These are phyloP conservation scores for Bacillus rossius DNA, from an alignment of 1,140 invertebrate species.

Conservation along the genomic window DNA sequence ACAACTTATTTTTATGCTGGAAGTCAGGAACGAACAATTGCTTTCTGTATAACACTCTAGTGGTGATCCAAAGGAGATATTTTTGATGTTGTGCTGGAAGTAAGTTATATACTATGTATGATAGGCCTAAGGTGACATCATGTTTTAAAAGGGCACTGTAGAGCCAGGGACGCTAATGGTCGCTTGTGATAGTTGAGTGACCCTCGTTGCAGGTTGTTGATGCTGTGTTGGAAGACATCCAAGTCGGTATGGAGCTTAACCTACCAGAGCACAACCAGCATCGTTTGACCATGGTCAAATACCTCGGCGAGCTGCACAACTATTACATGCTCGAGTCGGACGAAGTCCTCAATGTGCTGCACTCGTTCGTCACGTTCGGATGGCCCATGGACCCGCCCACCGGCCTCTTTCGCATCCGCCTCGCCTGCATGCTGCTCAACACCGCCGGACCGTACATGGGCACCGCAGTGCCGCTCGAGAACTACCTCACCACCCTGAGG, in stretches of 20 bases:
- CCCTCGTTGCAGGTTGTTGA: constrained; percentile 91
- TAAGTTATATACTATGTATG: too few relatives aligned
- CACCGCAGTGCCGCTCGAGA: constrained; percentile 4
- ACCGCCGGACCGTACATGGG: constrained; percentile 92
- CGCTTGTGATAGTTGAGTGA: too few relatives aligned
- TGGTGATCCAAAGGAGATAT: too few relatives aligned
- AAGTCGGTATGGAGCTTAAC: constrained; percentile 90
- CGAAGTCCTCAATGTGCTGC: constrained; percentile 69
- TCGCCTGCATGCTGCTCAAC: constrained; percentile 87
- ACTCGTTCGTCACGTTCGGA: constrained; percentile 91
- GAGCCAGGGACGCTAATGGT: too few relatives aligned
- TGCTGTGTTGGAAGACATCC: constrained; percentile 90
- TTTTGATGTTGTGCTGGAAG: too few relatives aligned
- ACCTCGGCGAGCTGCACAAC: constrained; percentile 92
- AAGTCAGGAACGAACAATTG: too few relatives aligned
- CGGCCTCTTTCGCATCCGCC: constrained; percentile 78
- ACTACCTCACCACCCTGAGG: constrained; percentile 41
- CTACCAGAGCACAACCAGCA: constrained; percentile 89
- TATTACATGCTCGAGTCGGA: constrained; percentile 89
- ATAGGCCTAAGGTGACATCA: too few relatives aligned
- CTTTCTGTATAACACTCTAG: too few relatives aligned
- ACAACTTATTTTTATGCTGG: too few relatives aligned
- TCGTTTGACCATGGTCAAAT: constrained; percentile 88
- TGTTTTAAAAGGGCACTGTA: too few relatives aligned
- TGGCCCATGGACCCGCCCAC: constrained; percentile 81